A percentile compares a stretch with the other conserved stretches of the same genome.
phyloP scores from a whole-genome alignment of 2,113 vertebrate genomes.

The Varanus salvator region DNA sequence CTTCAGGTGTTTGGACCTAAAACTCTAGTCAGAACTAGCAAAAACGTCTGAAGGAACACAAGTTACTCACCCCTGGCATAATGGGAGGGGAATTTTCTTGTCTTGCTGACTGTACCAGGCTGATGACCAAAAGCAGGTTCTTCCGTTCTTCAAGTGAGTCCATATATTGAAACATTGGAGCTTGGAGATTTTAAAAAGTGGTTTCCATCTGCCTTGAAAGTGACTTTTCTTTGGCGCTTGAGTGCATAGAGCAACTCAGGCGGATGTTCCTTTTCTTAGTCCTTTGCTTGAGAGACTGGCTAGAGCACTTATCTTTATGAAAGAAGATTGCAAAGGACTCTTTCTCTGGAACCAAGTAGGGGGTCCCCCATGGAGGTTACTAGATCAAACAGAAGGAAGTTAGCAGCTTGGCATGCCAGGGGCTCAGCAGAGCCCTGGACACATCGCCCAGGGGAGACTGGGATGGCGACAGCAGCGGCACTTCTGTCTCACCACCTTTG shows the following conservation, averaged over 20 bases:
- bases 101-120: too few species aligned
- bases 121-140: neutral
- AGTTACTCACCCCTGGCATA: too few species aligned
- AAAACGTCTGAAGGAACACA: too few species aligned
- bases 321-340: neutral
- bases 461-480: neutral
- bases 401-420: neutral
- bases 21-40: too few species aligned
- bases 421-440: too few species aligned
- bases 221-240: neutral
- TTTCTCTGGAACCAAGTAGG: neutral
- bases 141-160: neutral
- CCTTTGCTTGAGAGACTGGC: neutral
- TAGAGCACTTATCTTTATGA: neutral
- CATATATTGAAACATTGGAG: neutral
- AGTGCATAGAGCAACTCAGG: neutral
- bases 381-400: neutral
- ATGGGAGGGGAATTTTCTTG: too few species aligned
- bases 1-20: too few species aligned
- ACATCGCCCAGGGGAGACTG: neutral
- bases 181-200: neutral
- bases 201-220: too few species aligned
- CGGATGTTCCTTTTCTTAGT: neutral
- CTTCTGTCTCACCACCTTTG: neutral
- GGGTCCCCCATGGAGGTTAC: neutral